Evolutionary conservation across 2,888 invertebrate genomes (phyloP), one percentile per base, ranked within the genome.

Genomic region (Diplazon laetatorius): DNA sequence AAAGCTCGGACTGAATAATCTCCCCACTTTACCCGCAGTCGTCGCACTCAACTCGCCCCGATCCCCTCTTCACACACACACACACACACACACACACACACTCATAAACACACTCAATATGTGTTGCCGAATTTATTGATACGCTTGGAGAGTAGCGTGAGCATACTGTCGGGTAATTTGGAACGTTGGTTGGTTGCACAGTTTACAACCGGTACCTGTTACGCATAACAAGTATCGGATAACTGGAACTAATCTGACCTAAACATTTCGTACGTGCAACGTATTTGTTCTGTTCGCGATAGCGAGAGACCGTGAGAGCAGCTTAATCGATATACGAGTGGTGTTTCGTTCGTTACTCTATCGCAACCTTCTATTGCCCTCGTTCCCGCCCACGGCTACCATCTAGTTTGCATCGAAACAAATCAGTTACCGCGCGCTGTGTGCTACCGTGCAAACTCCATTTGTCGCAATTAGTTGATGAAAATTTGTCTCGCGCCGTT

Each of bases 191-290:
- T n/a, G 78, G 52, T n/a, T 37, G 69, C 57, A 39, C 74, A 75
- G 78, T 78, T 78, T 78, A 78, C 66, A 68, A 72, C 71, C 62
- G 57, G 71, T 72, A 78, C 78, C 78, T 75, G 78, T 75, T 78
- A 78, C 75, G 78, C 78, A 78, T 78, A 78, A 75, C 71, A 78
- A 78, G 71, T 72, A 75, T 63, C 75, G 71, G 71, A 78, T 75
- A 78, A 75, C 78, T 78, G 63, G 75, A 72, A 75, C 75, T 78
- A 78, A 78, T 78, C 78, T 78, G 78, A 75, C 78, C 78, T 75
- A 78, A 78, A 75, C 78, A 78, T 75, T 78, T 55, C 48, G 62
- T 71, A 78, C 78, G 78, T 71, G 74, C 71, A 42, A 22, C 48
- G 71, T 75, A 62, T 75, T 68, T 59, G 71, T 60, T 35, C 39